Percentiles rank a stretch among this genome's conserved stretches.
Conservation (phyloP, 2,797 vertebrate species). For the Amazona ochrocephala region DNA sequence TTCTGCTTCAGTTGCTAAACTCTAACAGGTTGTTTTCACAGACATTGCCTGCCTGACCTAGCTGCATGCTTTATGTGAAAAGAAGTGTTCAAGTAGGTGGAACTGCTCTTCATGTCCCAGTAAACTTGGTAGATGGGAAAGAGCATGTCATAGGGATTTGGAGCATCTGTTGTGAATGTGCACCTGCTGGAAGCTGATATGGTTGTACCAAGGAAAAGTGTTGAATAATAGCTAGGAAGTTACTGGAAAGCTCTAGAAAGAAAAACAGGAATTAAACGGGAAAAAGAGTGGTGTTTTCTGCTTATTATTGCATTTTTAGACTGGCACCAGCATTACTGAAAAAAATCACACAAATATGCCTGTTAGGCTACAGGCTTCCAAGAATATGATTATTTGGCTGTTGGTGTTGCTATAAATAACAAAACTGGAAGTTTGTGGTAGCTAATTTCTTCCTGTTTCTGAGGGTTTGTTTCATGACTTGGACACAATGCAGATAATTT, state of each 20-base stretch:
- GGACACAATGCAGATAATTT: neutral
- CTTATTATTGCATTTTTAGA: neutral
- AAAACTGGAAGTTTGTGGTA: neutral
- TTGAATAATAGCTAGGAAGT: neutral
- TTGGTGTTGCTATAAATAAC: neutral
- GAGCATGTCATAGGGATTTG: neutral
- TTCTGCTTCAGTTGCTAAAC: neutral
- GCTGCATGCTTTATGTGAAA: neutral
- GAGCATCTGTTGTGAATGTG: neutral
- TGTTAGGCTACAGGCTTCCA: neutral
- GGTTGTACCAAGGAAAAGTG: neutral
- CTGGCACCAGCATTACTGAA: neutral
- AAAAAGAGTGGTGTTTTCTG: fast-evolving
- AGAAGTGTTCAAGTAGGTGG: neutral
- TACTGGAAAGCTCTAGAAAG: neutral
- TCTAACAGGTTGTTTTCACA: neutral
- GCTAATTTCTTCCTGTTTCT: neutral
- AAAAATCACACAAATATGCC: fast-evolving
- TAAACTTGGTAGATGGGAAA: neutral
- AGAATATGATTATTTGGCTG: neutral
- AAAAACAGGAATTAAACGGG: neutral
- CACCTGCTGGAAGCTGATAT: neutral
- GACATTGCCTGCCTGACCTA: neutral
- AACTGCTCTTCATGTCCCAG: neutral
- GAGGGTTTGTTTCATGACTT: neutral